phyloP scores from a whole-genome alignment of 2,888 invertebrate genomes.

The Dromius quadrimaculatus region DNA sequence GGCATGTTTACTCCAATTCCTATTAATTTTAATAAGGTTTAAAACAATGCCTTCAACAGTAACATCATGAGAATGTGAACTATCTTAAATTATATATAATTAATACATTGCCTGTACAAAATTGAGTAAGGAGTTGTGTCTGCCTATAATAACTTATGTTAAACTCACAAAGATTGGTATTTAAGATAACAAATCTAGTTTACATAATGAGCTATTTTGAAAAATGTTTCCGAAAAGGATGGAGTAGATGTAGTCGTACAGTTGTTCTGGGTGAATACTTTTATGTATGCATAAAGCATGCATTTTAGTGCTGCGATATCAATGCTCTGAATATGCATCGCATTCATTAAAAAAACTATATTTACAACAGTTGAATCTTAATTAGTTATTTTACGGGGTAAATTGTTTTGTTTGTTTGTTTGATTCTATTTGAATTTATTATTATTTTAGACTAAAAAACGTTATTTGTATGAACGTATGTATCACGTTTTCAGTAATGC shows the following conservation, averaged over 20 bases:
- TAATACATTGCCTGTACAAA: neutral
- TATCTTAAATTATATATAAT: slow-evolving; percentile 26
- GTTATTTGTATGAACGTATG: too few species aligned
- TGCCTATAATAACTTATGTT: neutral
- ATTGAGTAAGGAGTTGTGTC: neutral
- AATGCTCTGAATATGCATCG: slow-evolving; percentile 10
- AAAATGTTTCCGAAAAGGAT: slow-evolving; percentile 10
- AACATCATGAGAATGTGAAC: slow-evolving; percentile 14
- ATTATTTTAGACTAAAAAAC: too few species aligned
- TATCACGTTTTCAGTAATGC: neutral
- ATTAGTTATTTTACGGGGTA: too few species aligned
- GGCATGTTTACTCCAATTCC: too few species aligned
- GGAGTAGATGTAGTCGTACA: slow-evolving; percentile 1
- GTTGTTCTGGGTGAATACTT: neutral
- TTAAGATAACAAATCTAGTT: slow-evolving; percentile 26
- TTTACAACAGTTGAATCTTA: too few species aligned
- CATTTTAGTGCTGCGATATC: neutral
- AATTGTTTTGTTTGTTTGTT: too few species aligned
- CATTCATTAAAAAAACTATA: too few species aligned
- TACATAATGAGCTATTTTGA: slow-evolving; percentile 21
- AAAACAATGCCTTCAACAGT: too few species aligned
- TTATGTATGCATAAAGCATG: too few species aligned
- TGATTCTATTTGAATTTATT: too few species aligned
- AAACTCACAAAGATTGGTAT: slow-evolving; percentile 7
- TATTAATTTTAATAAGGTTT: too few species aligned